Base-by-base conservation (phyloP, 2,113 vertebrate genomes). In the Ranitomeya imitator region DNA sequence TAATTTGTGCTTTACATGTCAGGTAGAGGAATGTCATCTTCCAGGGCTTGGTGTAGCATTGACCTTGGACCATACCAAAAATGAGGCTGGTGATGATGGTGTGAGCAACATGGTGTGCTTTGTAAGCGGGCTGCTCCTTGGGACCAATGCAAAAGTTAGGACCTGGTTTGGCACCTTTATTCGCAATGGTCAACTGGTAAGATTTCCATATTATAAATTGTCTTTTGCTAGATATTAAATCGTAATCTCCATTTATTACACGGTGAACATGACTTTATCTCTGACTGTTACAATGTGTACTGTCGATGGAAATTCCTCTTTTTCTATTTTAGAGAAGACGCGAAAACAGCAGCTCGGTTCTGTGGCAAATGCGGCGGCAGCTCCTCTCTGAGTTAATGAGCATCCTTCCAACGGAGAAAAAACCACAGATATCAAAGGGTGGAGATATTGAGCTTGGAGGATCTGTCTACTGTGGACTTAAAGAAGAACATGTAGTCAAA, bases 91-190 rank as follows among this genome's bases (percentile, higher is more conserved):
- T 7, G 97, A 99, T 19, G 98, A 99, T 55, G 97, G 97, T 14
- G 98, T 99, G 92, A 99, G 97, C 85, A 97, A 99, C 73, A 94
- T 99, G 13, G 98, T 99, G 89, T 98, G 98, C 65, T 99, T 98
- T 84, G 97, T 99, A 87, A 99, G 98, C 15, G 98, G 98, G 23
- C 94, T 99, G 21, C 93, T 99, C 1, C 96, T 99, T n/a, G 98
- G 98, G 78, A 99, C 97, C 63, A 99, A 99, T 0, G 96, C 97
- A 1, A 99, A 98, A 95, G 98, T 99, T 82, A 96, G 98, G 14
- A 99, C 97, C 1, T 99, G 98, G 98, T 99, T 99, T 93, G 97
- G 98, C 89, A 97, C 98, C 93, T 99, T 99, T 89, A 98, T 99
- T 88, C 96, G 98, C 89, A 99, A 99, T 12, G 98, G 98, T 51